A percentile compares a stretch with the other conserved stretches of the same genome.
Evolutionary conservation across 1,140 invertebrate species (phyloP).

Genomic region (Globodera rostochiensis): DNA sequence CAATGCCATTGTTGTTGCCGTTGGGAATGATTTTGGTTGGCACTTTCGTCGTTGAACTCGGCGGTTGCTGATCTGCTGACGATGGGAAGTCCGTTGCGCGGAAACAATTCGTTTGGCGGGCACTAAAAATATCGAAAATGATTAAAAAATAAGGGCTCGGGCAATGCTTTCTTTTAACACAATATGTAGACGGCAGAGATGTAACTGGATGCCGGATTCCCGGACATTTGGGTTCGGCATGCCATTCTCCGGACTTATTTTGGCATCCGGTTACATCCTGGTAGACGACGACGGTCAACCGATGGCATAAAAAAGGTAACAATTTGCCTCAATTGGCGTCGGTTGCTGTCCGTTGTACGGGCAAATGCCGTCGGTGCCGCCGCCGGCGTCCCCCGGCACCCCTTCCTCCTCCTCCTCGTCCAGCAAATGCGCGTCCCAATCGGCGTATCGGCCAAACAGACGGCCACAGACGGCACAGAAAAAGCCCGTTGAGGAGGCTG

Average conservation of each 20-base stretch:
- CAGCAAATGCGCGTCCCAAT: conserved; percentile 29
- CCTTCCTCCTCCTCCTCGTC: conserved; percentile 17
- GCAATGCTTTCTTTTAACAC: too few relatives aligned
- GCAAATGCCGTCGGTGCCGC: neutral
- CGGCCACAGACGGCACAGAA: conserved; percentile 10
- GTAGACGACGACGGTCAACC: neutral
- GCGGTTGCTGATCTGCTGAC: neutral
- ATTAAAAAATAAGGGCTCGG: too few relatives aligned
- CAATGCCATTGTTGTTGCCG: conserved; percentile 13
- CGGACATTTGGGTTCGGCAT: too few relatives aligned
- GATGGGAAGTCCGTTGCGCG: conserved; percentile 13
- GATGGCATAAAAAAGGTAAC: neutral
- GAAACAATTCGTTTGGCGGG: neutral
- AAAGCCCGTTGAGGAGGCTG: neutral
- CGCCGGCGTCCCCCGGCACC: neutral
- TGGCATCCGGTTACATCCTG: too few relatives aligned
- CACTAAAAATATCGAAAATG: conserved; percentile 16
- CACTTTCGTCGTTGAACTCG: neutral
- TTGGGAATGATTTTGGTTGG: neutral
- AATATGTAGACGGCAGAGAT: too few relatives aligned
- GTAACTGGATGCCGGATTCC: too few relatives aligned
- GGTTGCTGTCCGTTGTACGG: neutral
- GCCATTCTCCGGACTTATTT: too few relatives aligned
- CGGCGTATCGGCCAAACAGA: conserved; percentile 16
- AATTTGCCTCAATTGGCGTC: neutral